phyloP scores from a whole-genome alignment of 53 echinoderm and acorn worm species.

The Patiria pectinifera region DNA sequence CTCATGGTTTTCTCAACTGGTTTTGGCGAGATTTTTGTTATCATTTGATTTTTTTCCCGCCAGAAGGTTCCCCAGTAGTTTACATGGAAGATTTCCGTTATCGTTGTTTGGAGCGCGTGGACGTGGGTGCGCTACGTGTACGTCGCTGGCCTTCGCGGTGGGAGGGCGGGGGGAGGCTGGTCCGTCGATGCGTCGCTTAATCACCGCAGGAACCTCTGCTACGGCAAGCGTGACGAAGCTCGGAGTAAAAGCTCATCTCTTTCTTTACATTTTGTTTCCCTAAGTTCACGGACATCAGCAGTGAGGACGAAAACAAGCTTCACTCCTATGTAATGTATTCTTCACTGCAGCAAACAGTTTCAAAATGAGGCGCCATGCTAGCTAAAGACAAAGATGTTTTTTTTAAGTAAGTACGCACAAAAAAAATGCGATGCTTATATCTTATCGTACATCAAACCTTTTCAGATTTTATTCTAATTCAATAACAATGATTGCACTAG shows the following conservation, averaged over 20 bases:
- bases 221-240: neutral
- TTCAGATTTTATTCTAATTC: no score
- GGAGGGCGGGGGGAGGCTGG: neutral
- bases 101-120: neutral
- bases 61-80: neutral
- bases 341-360: no score
- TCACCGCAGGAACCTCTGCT: neutral
- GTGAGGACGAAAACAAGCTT: no score
- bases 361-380: no score
- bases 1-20: no score
- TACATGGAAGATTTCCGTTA: neutral
- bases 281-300: neutral
- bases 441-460: neutral
- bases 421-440: no score
- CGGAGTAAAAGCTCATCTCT: neutral
- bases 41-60: neutral
- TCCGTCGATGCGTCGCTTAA: neutral
- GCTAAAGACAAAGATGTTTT: no score
- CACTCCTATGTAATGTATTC: no score
- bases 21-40: no score
- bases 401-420: no score
- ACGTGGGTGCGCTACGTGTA: neutral
- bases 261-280: neutral
- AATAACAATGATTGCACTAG: no score
- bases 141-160: neutral